phyloP scores from a whole-genome alignment of 2,797 vertebrate genomes.

The Taeniopygia guttata region DNA sequence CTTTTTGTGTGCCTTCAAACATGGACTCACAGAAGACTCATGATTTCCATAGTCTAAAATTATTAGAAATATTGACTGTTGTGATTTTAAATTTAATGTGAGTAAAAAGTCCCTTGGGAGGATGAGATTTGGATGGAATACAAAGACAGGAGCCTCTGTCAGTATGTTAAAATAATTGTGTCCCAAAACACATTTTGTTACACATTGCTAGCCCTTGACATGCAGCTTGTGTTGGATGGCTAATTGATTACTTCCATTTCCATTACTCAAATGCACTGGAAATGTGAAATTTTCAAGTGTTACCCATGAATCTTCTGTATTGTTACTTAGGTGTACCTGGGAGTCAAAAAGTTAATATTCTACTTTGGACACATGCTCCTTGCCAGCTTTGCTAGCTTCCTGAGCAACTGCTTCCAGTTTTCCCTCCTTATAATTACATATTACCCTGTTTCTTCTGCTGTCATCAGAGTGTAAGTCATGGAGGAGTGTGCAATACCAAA shows the following conservation, averaged over 20 bases:
- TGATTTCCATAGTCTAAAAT: neutral
- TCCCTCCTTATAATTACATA: constrained; percentile 55
- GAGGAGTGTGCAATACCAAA: neutral
- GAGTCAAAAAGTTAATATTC: constrained; percentile 2
- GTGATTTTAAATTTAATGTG: neutral
- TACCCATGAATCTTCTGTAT: neutral
- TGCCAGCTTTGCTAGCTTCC: constrained; percentile 47
- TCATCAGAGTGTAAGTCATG: neutral
- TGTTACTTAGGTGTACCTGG: neutral
- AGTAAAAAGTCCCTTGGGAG: neutral
- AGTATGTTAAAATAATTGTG: neutral
- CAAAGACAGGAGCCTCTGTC: neutral
- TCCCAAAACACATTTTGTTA: neutral
- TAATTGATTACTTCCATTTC: neutral
- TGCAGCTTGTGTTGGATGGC: neutral
- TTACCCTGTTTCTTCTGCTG: constrained; percentile 26
- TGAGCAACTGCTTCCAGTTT: constrained; percentile 54
- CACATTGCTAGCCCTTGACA: neutral
- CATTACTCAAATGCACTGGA: neutral
- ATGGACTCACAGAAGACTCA: neutral
- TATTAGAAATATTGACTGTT: neutral
- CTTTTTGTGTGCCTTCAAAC: neutral
- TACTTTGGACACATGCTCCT: neutral
- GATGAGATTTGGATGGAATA: neutral
- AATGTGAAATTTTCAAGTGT: neutral